Evolutionary conservation across 2,113 vertebrate genomes (phyloP).

Genomic region (Hystrix cristata): DNA sequence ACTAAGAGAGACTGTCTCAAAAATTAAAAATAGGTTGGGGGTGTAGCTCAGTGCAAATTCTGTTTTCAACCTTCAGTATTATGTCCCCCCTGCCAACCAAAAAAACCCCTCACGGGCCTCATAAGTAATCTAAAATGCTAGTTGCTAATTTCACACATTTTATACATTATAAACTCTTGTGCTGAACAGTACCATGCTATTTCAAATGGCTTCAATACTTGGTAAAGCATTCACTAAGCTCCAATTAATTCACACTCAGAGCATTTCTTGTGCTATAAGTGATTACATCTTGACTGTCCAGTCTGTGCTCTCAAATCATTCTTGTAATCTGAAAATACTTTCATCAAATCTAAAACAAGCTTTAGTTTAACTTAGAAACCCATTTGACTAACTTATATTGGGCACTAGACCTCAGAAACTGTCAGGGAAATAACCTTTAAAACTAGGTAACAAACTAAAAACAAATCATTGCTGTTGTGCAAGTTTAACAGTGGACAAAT

Average conservation of each 20-base stretch:
- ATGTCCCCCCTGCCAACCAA: no score
- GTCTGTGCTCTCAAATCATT: not conserved
- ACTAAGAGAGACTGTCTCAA: not conserved
- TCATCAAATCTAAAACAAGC: not conserved
- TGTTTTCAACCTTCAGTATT: not conserved
- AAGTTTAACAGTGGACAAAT: not conserved
- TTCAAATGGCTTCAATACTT: not conserved
- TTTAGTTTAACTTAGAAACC: not conserved
- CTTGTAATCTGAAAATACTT: not conserved
- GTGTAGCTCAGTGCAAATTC: not conserved
- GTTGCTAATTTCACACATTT: not conserved
- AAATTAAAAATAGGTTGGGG: not conserved
- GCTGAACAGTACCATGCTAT: not conserved
- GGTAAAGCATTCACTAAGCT: not conserved
- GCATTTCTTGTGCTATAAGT: not conserved
- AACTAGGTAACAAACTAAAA: not conserved
- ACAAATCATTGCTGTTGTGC: not conserved
- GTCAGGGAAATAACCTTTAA: not conserved
- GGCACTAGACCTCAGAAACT: not conserved
- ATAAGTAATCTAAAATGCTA: not conserved
- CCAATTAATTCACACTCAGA: not conserved
- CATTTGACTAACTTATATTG: not conserved
- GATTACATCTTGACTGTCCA: not conserved
- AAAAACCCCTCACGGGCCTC: not conserved
- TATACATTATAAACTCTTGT: not conserved